A percentile compares a stretch with the other conserved stretches of the same genome.
phyloP scores from a whole-genome alignment of 2,888 invertebrate genomes.

The Dicranocentrus wangi region DNA sequence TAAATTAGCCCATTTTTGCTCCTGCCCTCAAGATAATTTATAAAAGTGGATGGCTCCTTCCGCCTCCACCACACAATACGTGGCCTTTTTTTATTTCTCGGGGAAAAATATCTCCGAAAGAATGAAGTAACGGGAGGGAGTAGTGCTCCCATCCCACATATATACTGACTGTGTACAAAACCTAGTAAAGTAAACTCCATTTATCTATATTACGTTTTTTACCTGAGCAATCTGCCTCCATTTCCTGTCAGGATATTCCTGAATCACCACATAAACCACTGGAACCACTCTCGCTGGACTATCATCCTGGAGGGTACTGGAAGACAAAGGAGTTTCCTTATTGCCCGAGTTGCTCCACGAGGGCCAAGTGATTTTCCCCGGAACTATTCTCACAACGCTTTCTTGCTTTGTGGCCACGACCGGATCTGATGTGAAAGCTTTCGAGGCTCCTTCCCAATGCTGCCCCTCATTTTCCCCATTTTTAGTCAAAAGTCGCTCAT shows the following conservation, averaged over 20 bases:
- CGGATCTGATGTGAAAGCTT: conserved; percentile 28
- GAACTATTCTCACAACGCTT: conserved; percentile 78
- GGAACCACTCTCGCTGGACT: conserved; percentile 20
- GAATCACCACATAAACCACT: conserved; percentile 82
- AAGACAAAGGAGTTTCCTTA: neutral
- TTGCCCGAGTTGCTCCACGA: conserved; percentile 74
- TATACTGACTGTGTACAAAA: no score
- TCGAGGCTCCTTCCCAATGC: neutral
- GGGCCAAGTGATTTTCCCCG: conserved; percentile 76
- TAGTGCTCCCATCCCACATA: no score
- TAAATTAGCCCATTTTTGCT: conserved; percentile 18
- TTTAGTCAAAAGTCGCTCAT: conserved; percentile 74
- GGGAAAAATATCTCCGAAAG: no score
- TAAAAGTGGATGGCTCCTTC: neutral
- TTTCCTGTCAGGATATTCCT: conserved; percentile 75
- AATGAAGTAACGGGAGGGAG: no score
- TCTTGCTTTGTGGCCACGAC: conserved; percentile 72
- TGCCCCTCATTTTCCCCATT: conserved; percentile 37
- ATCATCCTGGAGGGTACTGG: neutral
- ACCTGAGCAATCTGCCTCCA: conserved; percentile 74
- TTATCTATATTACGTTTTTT: conserved; percentile 28
- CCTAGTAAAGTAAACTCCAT: neutral
- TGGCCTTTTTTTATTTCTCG: no score
- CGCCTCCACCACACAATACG: no score
- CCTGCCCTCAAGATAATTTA: conserved; percentile 6